These are phyloP conservation scores for Rotaria magnacalcarata DNA, from an alignment of 2,888 invertebrate genomes.

Conservation along the genomic window DNA sequence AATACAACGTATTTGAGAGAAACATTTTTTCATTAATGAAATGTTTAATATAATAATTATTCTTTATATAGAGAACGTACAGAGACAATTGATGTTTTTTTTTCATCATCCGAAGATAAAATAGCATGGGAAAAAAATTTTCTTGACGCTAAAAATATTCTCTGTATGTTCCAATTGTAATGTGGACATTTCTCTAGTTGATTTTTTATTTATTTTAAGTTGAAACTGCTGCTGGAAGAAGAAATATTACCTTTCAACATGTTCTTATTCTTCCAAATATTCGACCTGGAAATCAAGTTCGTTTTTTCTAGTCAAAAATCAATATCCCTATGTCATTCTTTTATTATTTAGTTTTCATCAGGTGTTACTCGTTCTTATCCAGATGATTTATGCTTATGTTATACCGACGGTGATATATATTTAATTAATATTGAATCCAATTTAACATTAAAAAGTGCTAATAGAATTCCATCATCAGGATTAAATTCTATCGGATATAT, in stretches of 20 bases:
- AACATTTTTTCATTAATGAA: no score
- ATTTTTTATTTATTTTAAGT: background rate
- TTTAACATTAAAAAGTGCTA: slow-evolving; percentile 87
- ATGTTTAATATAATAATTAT: no score
- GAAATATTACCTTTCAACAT: slow-evolving; percentile 38
- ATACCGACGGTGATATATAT: slow-evolving; percentile 90
- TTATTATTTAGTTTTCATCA: slow-evolving; percentile 55
- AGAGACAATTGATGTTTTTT: slow-evolving; percentile 79
- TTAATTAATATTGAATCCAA: slow-evolving; percentile 81
- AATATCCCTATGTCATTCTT: no score
- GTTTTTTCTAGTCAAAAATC: no score
- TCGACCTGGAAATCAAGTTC: slow-evolving; percentile 38
- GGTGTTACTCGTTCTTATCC: slow-evolving; percentile 53
- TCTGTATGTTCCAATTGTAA: slow-evolving; percentile 65
- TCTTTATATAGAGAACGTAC: slow-evolving; percentile 70
- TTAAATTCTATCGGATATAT: slow-evolving; percentile 86
- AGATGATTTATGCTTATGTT: slow-evolving; percentile 88
- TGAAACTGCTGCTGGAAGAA: background rate
- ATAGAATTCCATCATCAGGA: slow-evolving; percentile 87
- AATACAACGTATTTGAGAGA: slow-evolving; percentile 35
- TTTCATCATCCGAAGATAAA: slow-evolving; percentile 80
- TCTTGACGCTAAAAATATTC: slow-evolving; percentile 82
- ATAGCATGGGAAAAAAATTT: slow-evolving; percentile 88
- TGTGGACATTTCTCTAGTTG: background rate
- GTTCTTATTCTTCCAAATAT: slow-evolving; percentile 39